phyloP scores from a whole-genome alignment of 2,888 invertebrate species.

The Leptopilina syphax region DNA sequence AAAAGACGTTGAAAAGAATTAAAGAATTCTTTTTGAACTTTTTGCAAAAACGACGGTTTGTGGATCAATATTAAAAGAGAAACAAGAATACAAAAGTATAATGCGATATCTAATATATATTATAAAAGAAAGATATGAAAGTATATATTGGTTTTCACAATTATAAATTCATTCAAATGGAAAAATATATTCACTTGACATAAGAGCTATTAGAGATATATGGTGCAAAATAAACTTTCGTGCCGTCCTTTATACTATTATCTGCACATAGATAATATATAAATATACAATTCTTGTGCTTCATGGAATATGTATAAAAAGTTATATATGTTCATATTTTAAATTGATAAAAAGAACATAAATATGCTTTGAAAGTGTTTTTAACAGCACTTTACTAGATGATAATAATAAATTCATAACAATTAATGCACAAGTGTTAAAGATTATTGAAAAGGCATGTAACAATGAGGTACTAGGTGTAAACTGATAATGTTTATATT shows the following conservation, averaged over 20 bases:
- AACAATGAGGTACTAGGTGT: conserved; percentile 16
- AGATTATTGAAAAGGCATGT: conserved; percentile 29
- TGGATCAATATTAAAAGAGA: no score
- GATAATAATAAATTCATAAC: conserved; percentile 25
- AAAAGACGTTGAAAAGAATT: no score
- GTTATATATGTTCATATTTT: conserved; percentile 1
- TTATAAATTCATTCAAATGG: not conserved
- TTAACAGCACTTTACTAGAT: conserved; percentile 8
- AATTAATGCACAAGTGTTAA: conserved; percentile 15
- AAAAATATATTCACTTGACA: not conserved
- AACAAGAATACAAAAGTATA: no score
- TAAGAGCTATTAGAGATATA: not conserved
- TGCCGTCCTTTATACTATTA: conserved; percentile 7
- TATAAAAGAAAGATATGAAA: not conserved
- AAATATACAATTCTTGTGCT: not conserved
- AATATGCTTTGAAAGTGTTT: conserved; percentile 34
- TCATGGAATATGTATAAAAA: conserved; percentile 2
- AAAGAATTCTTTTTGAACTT: no score
- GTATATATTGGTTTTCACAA: not conserved
- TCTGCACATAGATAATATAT: not conserved
- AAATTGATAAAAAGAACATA: conserved; percentile 21
- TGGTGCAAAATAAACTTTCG: conserved; percentile 14
- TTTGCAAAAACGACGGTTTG: no score
- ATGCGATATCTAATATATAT: no score
- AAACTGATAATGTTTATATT: not conserved